Evolutionary conservation across 2,888 invertebrate species (phyloP).

Genomic region (Eudasyphora cyanicolor): DNA sequence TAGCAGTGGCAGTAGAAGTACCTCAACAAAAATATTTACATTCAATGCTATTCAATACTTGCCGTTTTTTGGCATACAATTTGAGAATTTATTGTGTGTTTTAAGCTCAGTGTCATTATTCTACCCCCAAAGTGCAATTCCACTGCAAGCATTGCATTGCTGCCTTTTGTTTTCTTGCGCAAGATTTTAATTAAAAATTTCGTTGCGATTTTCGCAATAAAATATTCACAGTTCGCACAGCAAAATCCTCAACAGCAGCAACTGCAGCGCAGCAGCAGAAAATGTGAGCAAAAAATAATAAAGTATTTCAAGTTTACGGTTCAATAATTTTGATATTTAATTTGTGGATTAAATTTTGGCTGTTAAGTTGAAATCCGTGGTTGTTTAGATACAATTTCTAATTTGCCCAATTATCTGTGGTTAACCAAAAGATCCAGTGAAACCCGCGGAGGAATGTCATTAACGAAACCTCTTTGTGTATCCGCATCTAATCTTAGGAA

Average conservation of each 20-base stretch:
- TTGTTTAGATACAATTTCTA: constrained; percentile 29
- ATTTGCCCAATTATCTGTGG: constrained; percentile 35
- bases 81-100: background rate
- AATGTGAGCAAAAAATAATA: background rate
- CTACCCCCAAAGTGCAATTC: background rate
- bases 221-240: too few species aligned
- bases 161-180: background rate
- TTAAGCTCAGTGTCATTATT: constrained; percentile 5
- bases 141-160: too few species aligned
- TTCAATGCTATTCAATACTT: constrained; percentile 9
- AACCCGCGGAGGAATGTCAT: constrained; percentile 27
- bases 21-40: too few species aligned
- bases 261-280: too few species aligned
- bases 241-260: too few species aligned
- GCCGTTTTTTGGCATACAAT: background rate
- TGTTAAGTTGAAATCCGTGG: constrained; percentile 5
- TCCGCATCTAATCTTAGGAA: background rate
- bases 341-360: constrained; percentile 48
- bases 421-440: constrained; percentile 41
- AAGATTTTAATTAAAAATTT: constrained; percentile 12
- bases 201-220: constrained; percentile 13
- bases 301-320: constrained; percentile 60
- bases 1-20: too few species aligned
- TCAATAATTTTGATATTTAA: constrained; percentile 46
- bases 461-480: background rate